Evolutionary conservation across 1,140 invertebrate genomes (phyloP).

Genomic region (Drosophila kepulauana): DNA sequence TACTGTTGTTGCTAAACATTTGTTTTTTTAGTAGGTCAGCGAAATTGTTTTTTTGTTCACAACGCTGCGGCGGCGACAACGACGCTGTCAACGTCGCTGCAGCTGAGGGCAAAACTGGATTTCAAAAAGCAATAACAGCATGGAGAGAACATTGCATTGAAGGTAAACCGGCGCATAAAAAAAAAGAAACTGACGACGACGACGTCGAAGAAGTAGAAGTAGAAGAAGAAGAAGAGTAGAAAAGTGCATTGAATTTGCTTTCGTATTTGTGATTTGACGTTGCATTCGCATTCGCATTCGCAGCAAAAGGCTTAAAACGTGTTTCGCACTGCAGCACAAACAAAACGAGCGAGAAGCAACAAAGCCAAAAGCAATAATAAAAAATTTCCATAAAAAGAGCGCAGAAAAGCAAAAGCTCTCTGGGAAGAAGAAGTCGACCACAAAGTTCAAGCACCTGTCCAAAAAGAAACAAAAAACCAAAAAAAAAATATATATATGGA

Average conservation of each 20-base stretch:
- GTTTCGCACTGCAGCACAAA: constrained; percentile 52
- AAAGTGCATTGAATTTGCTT: constrained; percentile 67
- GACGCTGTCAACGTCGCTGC: constrained; percentile 49
- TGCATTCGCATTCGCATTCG: constrained; percentile 43
- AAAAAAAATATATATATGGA: constrained; percentile 10
- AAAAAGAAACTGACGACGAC: constrained; percentile 6
- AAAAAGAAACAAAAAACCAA: constrained; percentile 59
- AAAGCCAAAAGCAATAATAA: constrained; percentile 49
- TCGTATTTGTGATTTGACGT: constrained; percentile 51
- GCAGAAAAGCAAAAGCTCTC: constrained; percentile 31
- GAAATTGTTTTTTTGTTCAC: constrained; percentile 63
- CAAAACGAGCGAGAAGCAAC: constrained; percentile 8
- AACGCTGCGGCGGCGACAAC: constrained; percentile 22
- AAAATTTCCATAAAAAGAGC: constrained; percentile 52
- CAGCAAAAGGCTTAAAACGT: constrained; percentile 59
- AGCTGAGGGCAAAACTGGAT: constrained; percentile 78
- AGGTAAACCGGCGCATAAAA: constrained; percentile 78
- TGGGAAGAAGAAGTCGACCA: constrained; percentile 51
- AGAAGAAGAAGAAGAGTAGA: constrained; percentile 12
- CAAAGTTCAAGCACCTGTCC: constrained; percentile 77
- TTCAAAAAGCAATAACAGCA: constrained; percentile 59
- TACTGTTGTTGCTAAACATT: constrained; percentile 22
- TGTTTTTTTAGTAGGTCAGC: constrained; percentile 78
- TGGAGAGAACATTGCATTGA: constrained; percentile 63
- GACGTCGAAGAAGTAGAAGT: constrained; percentile 11